phyloP scores from a whole-genome alignment of 2,888 invertebrate genomes.

The Diaprepes abbreviatus region DNA sequence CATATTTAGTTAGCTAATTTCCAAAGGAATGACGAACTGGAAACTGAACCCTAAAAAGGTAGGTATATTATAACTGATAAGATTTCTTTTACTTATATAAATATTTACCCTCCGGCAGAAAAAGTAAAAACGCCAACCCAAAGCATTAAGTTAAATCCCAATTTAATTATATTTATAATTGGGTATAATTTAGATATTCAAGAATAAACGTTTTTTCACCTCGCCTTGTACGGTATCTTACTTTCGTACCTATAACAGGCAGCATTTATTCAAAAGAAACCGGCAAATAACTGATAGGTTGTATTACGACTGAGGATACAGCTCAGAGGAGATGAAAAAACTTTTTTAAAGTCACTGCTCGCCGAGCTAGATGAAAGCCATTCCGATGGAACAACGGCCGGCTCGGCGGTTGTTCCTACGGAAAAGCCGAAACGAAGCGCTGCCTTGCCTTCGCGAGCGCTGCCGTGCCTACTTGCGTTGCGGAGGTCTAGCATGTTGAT shows the following conservation, averaged over 20 bases:
- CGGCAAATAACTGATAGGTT: slow-evolving; percentile 66
- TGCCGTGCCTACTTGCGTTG: slow-evolving; percentile 52
- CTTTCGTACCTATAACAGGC: slow-evolving; percentile 18
- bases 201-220: slow-evolving; percentile 14
- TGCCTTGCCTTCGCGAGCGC: slow-evolving; percentile 54
- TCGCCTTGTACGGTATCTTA: slow-evolving; percentile 24
- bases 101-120: too few species aligned
- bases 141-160: too few species aligned
- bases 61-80: too few species aligned
- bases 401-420: slow-evolving; percentile 63
- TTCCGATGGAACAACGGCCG: slow-evolving; percentile 64
- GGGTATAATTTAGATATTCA: slow-evolving; percentile 30
- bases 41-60: too few species aligned
- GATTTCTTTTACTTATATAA: too few species aligned
- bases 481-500: slow-evolving; percentile 57
- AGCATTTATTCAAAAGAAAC: slow-evolving; percentile 56
- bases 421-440: slow-evolving; percentile 56
- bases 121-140: too few species aligned
- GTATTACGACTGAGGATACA: slow-evolving; percentile 65
- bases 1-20: too few species aligned
- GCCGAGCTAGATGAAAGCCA: slow-evolving; percentile 59
- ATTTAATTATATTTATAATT: slow-evolving; percentile 14
- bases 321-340: slow-evolving; percentile 62
- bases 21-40: too few species aligned
- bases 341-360: slow-evolving; percentile 64